phyloP scores from a whole-genome alignment of 2,888 invertebrate genomes.

The Orgyia antiqua region DNA sequence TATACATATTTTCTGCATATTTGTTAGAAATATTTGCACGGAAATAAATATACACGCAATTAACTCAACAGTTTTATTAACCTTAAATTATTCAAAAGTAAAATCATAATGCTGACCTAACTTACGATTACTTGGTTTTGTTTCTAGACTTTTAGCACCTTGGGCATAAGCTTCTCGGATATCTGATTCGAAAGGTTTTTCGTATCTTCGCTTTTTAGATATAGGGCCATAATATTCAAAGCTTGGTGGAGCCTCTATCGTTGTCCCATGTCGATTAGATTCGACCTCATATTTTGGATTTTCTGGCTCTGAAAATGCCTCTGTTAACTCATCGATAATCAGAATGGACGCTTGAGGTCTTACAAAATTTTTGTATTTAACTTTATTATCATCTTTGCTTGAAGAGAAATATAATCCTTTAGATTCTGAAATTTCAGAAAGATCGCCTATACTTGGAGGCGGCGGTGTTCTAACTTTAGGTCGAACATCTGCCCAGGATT shows the following conservation, averaged over 20 bases:
- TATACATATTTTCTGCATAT: slow-evolving; percentile 27
- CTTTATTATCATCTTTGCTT: slow-evolving; percentile 30
- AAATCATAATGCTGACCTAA: slow-evolving; percentile 62
- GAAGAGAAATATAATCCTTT: slow-evolving; percentile 58
- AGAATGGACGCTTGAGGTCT: slow-evolving; percentile 43
- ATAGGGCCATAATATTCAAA: slow-evolving; percentile 80
- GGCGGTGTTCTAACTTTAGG: slow-evolving; percentile 40
- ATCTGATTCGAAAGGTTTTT: slow-evolving; percentile 60
- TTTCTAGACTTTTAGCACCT: slow-evolving; percentile 61
- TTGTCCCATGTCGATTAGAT: slow-evolving; percentile 34
- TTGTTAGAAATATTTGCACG: slow-evolving; percentile 24
- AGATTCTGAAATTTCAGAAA: slow-evolving; percentile 19
- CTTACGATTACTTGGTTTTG: slow-evolving; percentile 46
- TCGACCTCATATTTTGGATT: slow-evolving; percentile 20
- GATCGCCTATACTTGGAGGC: slow-evolving; percentile 40
- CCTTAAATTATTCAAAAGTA: slow-evolving; percentile 45
- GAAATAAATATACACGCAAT: slow-evolving; percentile 31
- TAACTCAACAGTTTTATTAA: slow-evolving; percentile 17
- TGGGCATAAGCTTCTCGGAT: slow-evolving; percentile 64
- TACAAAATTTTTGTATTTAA: slow-evolving; percentile 61
- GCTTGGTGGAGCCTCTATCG: slow-evolving; percentile 82
- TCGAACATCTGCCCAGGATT: slow-evolving; percentile 62
- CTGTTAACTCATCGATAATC: slow-evolving; percentile 51
- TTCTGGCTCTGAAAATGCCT: slow-evolving; percentile 2
- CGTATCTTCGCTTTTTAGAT: slow-evolving; percentile 42